A percentile compares a stretch with the other conserved stretches of the same genome.
Conservation (phyloP, 1,140 invertebrate genomes). For the Danaus melanippus region DNA sequence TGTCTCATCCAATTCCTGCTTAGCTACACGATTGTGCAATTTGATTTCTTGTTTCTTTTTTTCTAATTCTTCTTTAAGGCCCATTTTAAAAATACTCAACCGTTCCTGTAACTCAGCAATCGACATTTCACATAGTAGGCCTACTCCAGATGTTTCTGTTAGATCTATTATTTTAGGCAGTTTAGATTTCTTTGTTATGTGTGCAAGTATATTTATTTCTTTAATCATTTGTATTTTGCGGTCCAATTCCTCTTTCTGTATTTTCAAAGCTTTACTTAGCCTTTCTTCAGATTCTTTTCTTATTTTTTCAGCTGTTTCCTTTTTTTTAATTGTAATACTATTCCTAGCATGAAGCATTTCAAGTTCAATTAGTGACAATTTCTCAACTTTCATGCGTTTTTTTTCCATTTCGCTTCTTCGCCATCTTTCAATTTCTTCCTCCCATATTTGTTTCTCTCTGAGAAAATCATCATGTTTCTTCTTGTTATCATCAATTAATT, state of each 20-base stretch:
- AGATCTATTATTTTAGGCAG: constrained; percentile 70
- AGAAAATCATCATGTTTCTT: constrained; percentile 66
- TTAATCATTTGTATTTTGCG: constrained; percentile 69
- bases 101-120: constrained; percentile 72
- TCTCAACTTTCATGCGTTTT: constrained; percentile 62
- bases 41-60: constrained; percentile 51
- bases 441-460: constrained; percentile 62
- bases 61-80: constrained; percentile 68
- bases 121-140: constrained; percentile 75
- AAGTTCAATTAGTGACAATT: constrained; percentile 59
- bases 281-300: constrained; percentile 63
- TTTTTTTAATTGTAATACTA: constrained; percentile 53
- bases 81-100: constrained; percentile 60
- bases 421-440: constrained; percentile 68
- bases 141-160: constrained; percentile 70
- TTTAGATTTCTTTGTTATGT: constrained; percentile 54
- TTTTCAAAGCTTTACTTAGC: constrained; percentile 46
- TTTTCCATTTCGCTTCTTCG: constrained; percentile 58
- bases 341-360: constrained; percentile 63
- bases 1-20: constrained; percentile 42
- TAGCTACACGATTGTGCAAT: constrained; percentile 36
- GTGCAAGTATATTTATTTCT: constrained; percentile 71
- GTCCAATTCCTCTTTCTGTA: constrained; percentile 67
- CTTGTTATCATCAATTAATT: constrained; percentile 61
- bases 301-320: constrained; percentile 54